Evolutionary conservation across 2,888 invertebrate species (phyloP), one percentile per base, ranked within the genome.

Genomic region (Trileptium ribeirensis): DNA sequence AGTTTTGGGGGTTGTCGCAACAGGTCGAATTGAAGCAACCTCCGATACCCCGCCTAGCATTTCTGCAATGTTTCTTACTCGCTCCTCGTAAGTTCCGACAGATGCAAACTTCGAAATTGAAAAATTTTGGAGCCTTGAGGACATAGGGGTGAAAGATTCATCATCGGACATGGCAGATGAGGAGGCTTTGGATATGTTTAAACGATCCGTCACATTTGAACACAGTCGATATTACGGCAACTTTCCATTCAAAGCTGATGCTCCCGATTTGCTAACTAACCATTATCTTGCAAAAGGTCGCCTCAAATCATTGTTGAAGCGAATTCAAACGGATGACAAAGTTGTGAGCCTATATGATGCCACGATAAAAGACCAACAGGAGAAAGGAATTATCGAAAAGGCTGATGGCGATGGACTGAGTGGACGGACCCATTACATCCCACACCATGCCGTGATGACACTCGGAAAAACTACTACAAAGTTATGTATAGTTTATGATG

Each of bases 341-440:
- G 70, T 70, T 8, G 36, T 70, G 15, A 8, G 36, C 15, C 15
- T 8, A 31, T 70, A 70, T 70, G 29, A 70, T 70, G 3, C 29
- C 15, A 70, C 29, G 15, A 70, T 70, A 31, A 31, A 70, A n/a
- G 70, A 70, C 31, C 70, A 70, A 70, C 31, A 33, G 31, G 8
- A 8, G 31, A 3, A 70, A 70, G 70, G 70, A 19, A 36, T 70
- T 19, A 70, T 70, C 36, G 70, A 70, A 70, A n/a, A 64, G n/a
- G 64, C n/a, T 19, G n/a, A n/a, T n/a, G 15, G 33, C 70, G 70
- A 70, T 15, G n/a, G n/a, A 24, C 19, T 24, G n/a, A 64, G n/a
- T n/a, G n/a, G n/a, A n/a, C 29, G 31, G 36, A 36, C n/a, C 3
- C 70, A 70, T 38, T 80, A 80, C 37, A 81, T 80, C 19, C 80